Percentiles rank a stretch among this genome's conserved stretches.
Conservation (phyloP, 1,140 invertebrate species). For the Reticulitermes speratus region DNA sequence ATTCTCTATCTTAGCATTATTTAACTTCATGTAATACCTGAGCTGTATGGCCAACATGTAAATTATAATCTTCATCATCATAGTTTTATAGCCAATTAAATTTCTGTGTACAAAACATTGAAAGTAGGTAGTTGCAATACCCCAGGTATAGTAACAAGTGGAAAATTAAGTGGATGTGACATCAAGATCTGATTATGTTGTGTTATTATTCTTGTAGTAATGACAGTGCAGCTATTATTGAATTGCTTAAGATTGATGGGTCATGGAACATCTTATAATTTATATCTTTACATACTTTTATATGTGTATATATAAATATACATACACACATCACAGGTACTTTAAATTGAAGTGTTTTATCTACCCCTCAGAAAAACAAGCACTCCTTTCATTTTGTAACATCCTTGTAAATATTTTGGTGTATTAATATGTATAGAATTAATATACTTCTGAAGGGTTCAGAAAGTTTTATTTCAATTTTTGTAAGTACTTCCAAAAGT, state of each 20-base stretch:
- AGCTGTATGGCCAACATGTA: too few species aligned
- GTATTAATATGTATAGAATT: slow-evolving; percentile 2
- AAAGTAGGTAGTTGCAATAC: not conserved
- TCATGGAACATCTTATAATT: not conserved
- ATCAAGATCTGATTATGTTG: not conserved
- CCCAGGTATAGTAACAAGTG: not conserved
- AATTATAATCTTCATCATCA: too few species aligned
- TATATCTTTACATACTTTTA: not conserved
- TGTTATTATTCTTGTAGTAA: not conserved
- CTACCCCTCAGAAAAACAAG: not conserved
- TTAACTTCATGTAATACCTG: too few species aligned
- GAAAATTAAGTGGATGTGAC: not conserved
- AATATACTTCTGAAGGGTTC: not conserved
- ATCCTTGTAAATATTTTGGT: not conserved
- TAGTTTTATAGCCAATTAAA: not conserved
- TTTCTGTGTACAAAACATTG: not conserved
- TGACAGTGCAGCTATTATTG: not conserved
- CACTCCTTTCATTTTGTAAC: not conserved
- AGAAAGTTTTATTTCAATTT: not conserved
- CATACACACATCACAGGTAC: not conserved
- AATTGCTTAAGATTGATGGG: not conserved
- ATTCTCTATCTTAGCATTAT: too few species aligned
- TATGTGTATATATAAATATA: not conserved
- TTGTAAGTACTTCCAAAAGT: not conserved
- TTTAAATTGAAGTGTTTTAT: not conserved